Evolutionary conservation across 2,888 invertebrate species (phyloP), one percentile per base, ranked within the genome.

Genomic region (Theretra japonica): DNA sequence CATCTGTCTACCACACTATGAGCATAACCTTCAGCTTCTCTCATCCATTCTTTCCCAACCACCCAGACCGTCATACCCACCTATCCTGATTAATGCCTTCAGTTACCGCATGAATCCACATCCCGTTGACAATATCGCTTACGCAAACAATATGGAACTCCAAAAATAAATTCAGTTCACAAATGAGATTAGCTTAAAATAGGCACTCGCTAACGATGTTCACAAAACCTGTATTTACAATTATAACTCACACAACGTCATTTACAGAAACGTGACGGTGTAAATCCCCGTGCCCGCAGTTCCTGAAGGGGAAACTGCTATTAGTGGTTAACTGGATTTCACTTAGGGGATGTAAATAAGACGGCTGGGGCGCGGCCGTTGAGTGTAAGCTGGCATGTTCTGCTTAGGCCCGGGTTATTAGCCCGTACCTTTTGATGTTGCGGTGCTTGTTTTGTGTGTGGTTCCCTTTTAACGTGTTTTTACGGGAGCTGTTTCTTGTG

Each of bases 251-350:
- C 75, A 72, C 71, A 69, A 72, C 73, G 74, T 65, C 65, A 71
- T 75, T 74, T 75, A 73, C 69, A 72, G 70, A 71, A 73, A 76
- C 73, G 73, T 70, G 69, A 30, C 71, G 74, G 73, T 75, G 77
- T 82, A 77, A 81, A 82, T 78, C 77, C 73, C 77, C 65, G 71
- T 73, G 76, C 62, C 72, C 75, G 75, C 77, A 80, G 79, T 78
- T 79, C 74, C 74, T 68, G 68, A 73, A 62, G 72, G 73, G 73
- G 74, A 70, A 75, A 75, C 71, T 71, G 75, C 71, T 74, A 73
- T 79, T 78, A 76, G 78, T 77, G 80, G 79, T 75, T 80, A 75
- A 73, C 78, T 76, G 72, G 77, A 76, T 79, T 79, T 75, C 79
- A 76, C 75, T 79, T 76, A 72, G 62, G 70, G 73, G 73, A 74